These are phyloP conservation scores for Triplophysa bombifrons DNA, from an alignment of 2,797 vertebrate species.

Conservation along the genomic window DNA sequence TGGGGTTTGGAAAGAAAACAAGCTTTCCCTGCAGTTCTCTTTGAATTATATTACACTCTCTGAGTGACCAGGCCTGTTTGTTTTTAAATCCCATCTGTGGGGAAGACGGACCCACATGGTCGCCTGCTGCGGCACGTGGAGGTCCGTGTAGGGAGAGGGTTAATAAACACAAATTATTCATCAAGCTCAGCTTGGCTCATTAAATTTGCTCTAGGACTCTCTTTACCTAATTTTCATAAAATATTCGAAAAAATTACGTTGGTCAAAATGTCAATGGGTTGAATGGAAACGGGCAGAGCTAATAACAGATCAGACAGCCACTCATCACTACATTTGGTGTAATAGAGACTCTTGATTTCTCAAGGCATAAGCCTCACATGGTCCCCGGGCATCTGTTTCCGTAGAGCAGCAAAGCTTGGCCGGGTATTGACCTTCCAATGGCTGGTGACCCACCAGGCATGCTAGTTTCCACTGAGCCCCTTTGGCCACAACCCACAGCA, in stretches of 20 bases:
- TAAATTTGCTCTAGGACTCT: slow-evolving; percentile 1
- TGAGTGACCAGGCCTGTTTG: slow-evolving; percentile 54
- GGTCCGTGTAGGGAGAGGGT: neutral
- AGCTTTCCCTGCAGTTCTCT: slow-evolving; percentile 45
- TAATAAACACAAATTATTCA: slow-evolving; percentile 8
- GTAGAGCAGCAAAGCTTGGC: slow-evolving; percentile 36
- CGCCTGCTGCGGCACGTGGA: slow-evolving; percentile 2
- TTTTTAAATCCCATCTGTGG: slow-evolving; percentile 55
- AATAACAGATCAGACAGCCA: slow-evolving; percentile 36
- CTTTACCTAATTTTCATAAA: slow-evolving; percentile 25
- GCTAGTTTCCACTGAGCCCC: slow-evolving; percentile 43
- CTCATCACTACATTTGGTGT: slow-evolving; percentile 40
- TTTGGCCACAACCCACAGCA: neutral
- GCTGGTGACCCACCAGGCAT: slow-evolving; percentile 47
- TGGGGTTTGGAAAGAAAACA: slow-evolving; percentile 53
- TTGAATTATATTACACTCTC: slow-evolving; percentile 44
- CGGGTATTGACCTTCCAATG: slow-evolving; percentile 39
- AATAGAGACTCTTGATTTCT: slow-evolving; percentile 50
- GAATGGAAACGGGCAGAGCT: slow-evolving; percentile 47
- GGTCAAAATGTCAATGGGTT: slow-evolving; percentile 46
- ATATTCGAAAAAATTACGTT: slow-evolving; percentile 12
- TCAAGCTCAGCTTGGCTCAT: slow-evolving; percentile 1
- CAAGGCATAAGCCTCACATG: slow-evolving; percentile 36
- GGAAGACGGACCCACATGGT: slow-evolving; percentile 49
- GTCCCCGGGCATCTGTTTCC: slow-evolving; percentile 44